Evolutionary conservation across 2,113 vertebrate species (phyloP), one percentile per base, ranked within the genome.

Genomic region (Gila orcuttii): DNA sequence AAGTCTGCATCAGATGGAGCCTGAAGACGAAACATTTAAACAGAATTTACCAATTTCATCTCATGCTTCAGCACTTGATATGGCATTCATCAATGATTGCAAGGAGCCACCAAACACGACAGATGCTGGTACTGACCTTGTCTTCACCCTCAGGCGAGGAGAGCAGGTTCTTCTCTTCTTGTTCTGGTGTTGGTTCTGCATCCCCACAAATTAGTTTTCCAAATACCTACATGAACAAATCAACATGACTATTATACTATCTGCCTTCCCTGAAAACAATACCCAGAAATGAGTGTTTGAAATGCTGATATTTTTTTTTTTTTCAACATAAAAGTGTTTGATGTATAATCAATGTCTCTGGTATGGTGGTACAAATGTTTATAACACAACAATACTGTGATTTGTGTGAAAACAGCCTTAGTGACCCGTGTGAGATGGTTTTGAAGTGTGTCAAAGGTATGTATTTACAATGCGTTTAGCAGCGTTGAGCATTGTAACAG

Each of bases 71-170:
- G 2, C 25, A 52, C 42, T 23, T 47, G 15, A 52, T 68, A 82
- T 6, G 1, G 3, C 5, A 28, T 25, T 50, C 3, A 15, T 2
- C 4, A 75, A 50, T 50, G n/a, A 17, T 8, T 8, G 4, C 1
- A 68, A 66, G 10, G 23, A 57, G 81, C 81, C 45, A 39, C 7
- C 31, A 42, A 59, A 73, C 68, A 82, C 6, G 50, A 1, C 10
- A 73, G 5, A 42, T 52, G 28, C 31, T 62, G 55, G 36, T 79
- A 4, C 86, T 93, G 94, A 99, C 98, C 97, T 99, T 99, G 95
- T 99, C 98, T 92, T 99, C 98, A 95, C 98, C 98, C 93, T 99
- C 98, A 42, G 98, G 98, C 71, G 98, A 99, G 64, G 98, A 99
- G 42, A 99, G 90, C 21, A 99, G 91, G 39, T 97, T 96, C 89